These are phyloP conservation scores for Camptogramma bilineatum DNA, from an alignment of 2,888 invertebrate species.

Conservation along the genomic window DNA sequence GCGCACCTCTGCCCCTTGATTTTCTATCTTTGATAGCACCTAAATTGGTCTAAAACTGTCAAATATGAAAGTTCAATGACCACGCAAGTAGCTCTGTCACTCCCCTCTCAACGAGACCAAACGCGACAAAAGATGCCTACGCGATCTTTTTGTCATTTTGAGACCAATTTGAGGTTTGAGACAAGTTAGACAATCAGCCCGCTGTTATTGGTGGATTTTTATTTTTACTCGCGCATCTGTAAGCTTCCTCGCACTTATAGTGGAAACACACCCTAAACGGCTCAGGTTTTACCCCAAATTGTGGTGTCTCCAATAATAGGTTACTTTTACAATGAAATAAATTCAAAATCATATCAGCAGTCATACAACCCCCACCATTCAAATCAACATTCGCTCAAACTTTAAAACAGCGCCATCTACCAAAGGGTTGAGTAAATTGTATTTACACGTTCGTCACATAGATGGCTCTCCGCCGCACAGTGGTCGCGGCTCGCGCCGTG, in stretches of 20 bases:
- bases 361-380: not conserved
- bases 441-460: conserved; percentile 16
- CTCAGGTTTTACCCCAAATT: not conserved
- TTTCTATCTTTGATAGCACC: no score
- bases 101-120: no score
- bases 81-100: no score
- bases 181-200: no score
- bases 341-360: not conserved
- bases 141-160: no score
- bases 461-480: conserved; percentile 19
- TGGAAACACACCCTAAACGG: not conserved
- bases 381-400: conserved; percentile 14
- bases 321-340: not conserved
- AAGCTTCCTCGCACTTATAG: not conserved
- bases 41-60: no score
- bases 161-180: no score
- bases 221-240: no score
- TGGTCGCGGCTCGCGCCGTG: conserved; percentile 50
- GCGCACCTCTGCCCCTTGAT: no score
- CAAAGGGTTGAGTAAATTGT: conserved; percentile 17
- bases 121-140: no score
- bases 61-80: no score
- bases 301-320: not conserved
- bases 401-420: conserved; percentile 31
- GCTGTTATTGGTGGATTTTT: not conserved